Evolutionary conservation across 35 echinoderm and acorn worm genomes (phyloP), one percentile per base, ranked within the genome.

Genomic region (Eucidaris tribuloides): DNA sequence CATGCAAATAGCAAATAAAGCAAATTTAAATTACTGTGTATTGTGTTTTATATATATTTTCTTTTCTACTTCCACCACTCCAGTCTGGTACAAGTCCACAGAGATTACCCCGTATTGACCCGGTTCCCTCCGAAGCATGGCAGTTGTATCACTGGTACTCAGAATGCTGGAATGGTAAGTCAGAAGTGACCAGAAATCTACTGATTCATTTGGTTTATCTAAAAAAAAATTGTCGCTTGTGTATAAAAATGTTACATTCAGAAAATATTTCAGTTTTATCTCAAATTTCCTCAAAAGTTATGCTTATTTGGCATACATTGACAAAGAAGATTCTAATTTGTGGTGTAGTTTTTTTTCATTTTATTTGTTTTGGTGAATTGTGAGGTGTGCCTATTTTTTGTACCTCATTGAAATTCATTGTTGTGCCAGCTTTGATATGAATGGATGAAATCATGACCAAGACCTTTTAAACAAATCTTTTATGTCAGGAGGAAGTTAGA

Each of bases 81-180:
- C 86, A 97, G 94, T 97, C 90, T 31, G 94, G 94, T n/a, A 97
- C 79, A 35, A 60, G 72, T 9, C 79, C 86, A 3, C 55, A 71
- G 28, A 62, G 89, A 20, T 79, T 89, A 42, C 80, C 81, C 3
- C 94, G 90, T 1, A 80, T 97, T 4, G 70, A 64, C 5, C 31
- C 72, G 2, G 25, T 89, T 19, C 91, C 96, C 14, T 29, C 45
- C 42, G 91, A 99, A 76, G 91, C 82, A 7, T 99, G 90, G 96
- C 96, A 99, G 74, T 61, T 99, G 6, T 89, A 86, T 78, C 96
- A 99, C 44, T 99, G 96, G 96, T 99, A 90, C 59, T 78, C 64
- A 29, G 87, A 85, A 59, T 92, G 85, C 79, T 97, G 94, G 94
- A 81, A 88, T 81, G 89, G 89, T 92, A 41, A 86, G 83, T 52